Conservation (phyloP, 1,140 invertebrate genomes). For the Eciton burchellii region DNA sequence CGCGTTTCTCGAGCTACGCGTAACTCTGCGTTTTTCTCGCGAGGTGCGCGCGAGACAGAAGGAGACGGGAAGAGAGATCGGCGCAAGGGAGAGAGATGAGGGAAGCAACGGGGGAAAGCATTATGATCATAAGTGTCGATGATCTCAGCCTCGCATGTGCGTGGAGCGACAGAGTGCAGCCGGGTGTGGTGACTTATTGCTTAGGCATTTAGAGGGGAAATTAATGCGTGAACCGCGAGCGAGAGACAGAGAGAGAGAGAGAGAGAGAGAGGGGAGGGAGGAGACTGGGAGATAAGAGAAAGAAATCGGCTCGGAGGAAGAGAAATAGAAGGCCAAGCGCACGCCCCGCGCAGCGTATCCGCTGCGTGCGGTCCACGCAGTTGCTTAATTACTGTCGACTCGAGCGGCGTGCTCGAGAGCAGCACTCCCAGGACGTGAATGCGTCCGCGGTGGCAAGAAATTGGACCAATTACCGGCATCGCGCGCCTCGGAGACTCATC, state of each 20-base stretch:
- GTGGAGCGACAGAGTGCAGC: slow-evolving; percentile 22
- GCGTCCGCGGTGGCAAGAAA: slow-evolving; percentile 43
- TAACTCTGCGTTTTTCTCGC: slow-evolving; percentile 11
- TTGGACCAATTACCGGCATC: slow-evolving; percentile 62
- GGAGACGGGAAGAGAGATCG: background rate
- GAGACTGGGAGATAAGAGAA: background rate
- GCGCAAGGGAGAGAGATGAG: slow-evolving; percentile 30
- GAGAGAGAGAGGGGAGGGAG: no score
- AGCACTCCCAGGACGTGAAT: slow-evolving; percentile 68
- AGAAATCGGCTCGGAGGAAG: background rate
- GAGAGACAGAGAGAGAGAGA: slow-evolving; percentile 9
- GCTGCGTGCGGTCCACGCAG: background rate
- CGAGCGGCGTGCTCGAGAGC: slow-evolving; percentile 8
- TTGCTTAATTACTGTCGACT: slow-evolving; percentile 67
- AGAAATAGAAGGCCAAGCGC: slow-evolving; percentile 5
- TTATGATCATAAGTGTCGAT: slow-evolving; percentile 64
- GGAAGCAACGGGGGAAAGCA: slow-evolving; percentile 42
- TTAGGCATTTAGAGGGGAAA: slow-evolving; percentile 67
- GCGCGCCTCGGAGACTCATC: slow-evolving; percentile 9
- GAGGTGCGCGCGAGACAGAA: background rate
- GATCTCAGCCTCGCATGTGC: slow-evolving; percentile 70
- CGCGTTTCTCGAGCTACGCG: slow-evolving; percentile 9
- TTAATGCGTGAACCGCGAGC: slow-evolving; percentile 42
- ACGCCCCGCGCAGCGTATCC: background rate
- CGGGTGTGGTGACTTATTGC: slow-evolving; percentile 64